Conservation (phyloP, 2,113 vertebrate genomes). For the Lethenteron reissneri region DNA sequence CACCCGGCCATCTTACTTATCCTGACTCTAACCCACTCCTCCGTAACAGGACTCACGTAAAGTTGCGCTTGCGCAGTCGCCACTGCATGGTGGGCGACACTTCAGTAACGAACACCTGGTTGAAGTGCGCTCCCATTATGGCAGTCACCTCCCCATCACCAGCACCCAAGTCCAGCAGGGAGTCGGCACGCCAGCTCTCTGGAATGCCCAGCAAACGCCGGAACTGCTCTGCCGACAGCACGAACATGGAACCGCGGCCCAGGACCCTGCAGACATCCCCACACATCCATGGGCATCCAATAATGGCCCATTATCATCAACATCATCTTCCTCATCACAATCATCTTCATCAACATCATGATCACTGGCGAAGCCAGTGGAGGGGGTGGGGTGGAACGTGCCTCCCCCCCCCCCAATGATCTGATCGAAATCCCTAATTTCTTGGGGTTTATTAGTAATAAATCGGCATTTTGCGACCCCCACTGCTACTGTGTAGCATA, state of each 20-base stretch:
- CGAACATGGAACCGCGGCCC: conserved; percentile 89
- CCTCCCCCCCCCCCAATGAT: background rate
- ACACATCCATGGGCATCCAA: background rate
- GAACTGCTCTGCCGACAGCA: conserved; percentile 78
- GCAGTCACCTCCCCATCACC: conserved; percentile 83
- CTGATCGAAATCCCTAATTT: background rate
- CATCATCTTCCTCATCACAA: background rate
- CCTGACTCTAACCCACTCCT: no score
- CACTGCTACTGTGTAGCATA: no score
- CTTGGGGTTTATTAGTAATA: background rate
- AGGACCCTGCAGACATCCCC: conserved; percentile 34
- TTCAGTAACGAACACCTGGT: conserved; percentile 71
- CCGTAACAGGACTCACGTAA: conserved; percentile 30
- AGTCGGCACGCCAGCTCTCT: conserved; percentile 55
- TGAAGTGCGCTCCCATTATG: conserved; percentile 71
- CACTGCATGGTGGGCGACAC: conserved; percentile 84
- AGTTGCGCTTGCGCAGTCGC: conserved; percentile 81
- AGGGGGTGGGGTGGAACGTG: background rate
- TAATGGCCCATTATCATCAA: no score
- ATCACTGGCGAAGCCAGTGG: conserved; percentile 12
- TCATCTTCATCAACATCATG: background rate
- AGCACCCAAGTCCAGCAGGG: conserved; percentile 78
- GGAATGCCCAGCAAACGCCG: conserved; percentile 47
- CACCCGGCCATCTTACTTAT: no score
- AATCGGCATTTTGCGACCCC: no score